Evolutionary conservation across 2,113 vertebrate species (phyloP).

Genomic region (Vulpes ferrilata): DNA sequence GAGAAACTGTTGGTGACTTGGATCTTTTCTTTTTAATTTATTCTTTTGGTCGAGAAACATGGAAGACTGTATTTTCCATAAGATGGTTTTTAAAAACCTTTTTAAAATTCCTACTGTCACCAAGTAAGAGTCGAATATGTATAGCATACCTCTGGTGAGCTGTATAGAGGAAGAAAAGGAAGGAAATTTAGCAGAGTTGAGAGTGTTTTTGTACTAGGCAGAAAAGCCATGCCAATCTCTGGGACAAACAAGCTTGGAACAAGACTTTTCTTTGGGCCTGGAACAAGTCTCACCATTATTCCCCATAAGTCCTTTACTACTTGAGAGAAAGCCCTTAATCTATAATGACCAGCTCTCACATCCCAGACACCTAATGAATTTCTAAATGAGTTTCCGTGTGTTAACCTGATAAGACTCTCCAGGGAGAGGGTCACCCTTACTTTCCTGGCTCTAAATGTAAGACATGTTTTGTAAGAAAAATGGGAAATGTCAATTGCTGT

Average conservation of each 20-base stretch:
- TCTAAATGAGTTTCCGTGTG: slow-evolving; percentile 71
- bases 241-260: neutral
- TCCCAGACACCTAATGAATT: slow-evolving; percentile 71
- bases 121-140: neutral
- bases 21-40: neutral
- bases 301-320: slow-evolving; percentile 70
- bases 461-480: slow-evolving; percentile 49
- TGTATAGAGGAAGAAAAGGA: neutral
- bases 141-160: neutral
- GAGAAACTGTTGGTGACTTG: neutral
- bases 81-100: neutral
- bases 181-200: neutral
- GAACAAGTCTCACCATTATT: slow-evolving; percentile 65
- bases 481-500: slow-evolving; percentile 11
- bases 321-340: slow-evolving; percentile 73
- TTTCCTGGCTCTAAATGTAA: slow-evolving; percentile 48
- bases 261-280: slow-evolving; percentile 58
- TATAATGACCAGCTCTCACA: slow-evolving; percentile 71
- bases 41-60: slow-evolving; percentile 5
- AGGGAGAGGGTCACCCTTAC: slow-evolving; percentile 73
- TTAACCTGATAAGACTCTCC: slow-evolving; percentile 75
- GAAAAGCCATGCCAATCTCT: slow-evolving; percentile 54
- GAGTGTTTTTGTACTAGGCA: slow-evolving; percentile 57
- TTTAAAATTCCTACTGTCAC: neutral
- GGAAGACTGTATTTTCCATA: neutral